Conservation (phyloP, 2,888 invertebrate species). For the Mongoloraphidia duomilia region DNA sequence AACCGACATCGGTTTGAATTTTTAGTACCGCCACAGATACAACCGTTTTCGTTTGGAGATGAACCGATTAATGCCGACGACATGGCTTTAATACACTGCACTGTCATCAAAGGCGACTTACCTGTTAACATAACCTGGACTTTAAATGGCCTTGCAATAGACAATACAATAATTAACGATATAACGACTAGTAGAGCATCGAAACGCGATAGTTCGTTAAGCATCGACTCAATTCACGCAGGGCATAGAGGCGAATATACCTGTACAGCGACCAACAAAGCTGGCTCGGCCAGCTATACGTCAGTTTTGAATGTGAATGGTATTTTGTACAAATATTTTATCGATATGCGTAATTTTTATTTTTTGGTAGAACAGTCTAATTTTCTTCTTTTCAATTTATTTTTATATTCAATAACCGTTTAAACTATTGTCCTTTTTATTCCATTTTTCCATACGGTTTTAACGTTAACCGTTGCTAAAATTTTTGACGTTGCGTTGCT, state of each 20-base stretch:
- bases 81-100: conserved; percentile 57
- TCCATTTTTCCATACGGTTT: not conserved
- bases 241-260: conserved; percentile 63
- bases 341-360: conserved; percentile 4
- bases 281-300: conserved; percentile 48
- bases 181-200: conserved; percentile 42
- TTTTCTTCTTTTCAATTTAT: not conserved
- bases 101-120: conserved; percentile 64
- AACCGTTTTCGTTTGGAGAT: conserved; percentile 58
- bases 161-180: conserved; percentile 33
- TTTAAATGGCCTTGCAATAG: conserved; percentile 41
- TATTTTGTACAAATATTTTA: conserved; percentile 23
- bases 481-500: no score
- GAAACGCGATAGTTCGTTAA: conserved; percentile 45
- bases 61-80: conserved; percentile 66
- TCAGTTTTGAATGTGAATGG: conserved; percentile 51
- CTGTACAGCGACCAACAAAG: conserved; percentile 55
- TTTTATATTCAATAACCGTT: not conserved
- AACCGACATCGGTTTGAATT: conserved; percentile 11
- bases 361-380: conserved; percentile 1
- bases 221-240: conserved; percentile 49
- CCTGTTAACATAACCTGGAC: conserved; percentile 66
- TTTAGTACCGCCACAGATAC: conserved; percentile 53
- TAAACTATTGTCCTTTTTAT: not conserved
- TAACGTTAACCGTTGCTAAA: no score